These are phyloP conservation scores for Ceramica pisi DNA, from an alignment of 2,888 invertebrate species.

Conservation along the genomic window DNA sequence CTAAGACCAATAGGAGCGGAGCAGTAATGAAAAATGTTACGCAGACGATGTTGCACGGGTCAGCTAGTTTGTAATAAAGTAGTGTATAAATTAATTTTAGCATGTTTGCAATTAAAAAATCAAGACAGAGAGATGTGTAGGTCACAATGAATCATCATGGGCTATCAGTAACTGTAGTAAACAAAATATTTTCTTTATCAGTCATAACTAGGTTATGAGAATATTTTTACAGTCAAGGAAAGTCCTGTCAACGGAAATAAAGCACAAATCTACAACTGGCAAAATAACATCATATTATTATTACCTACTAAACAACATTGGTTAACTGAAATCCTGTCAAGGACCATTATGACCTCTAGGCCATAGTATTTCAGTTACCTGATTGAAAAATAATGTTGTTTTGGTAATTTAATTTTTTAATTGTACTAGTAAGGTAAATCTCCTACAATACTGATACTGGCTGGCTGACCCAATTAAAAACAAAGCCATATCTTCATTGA, in stretches of 20 bases:
- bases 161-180: slow-evolving; percentile 41
- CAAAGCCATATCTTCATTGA: background rate
- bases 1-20: too few species aligned
- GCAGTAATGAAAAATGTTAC: too few species aligned
- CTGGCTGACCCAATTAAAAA: background rate
- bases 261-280: background rate
- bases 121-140: slow-evolving; percentile 7
- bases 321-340: too few species aligned
- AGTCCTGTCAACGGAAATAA: background rate
- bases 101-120: slow-evolving; percentile 13
- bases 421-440: background rate
- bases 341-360: too few species aligned
- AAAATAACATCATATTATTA: background rate
- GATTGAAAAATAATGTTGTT: background rate
- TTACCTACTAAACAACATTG: too few species aligned
- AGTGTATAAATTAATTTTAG: background rate
- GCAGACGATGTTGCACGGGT: too few species aligned
- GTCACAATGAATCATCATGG: slow-evolving; percentile 31
- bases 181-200: slow-evolving; percentile 39
- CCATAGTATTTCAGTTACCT: too few species aligned
- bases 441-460: background rate
- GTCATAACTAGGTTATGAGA: slow-evolving; percentile 35
- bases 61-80: too few species aligned
- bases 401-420: too few species aligned
- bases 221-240: slow-evolving; percentile 5